Evolutionary conservation across 2,113 vertebrate genomes (phyloP), one percentile per base, ranked within the genome.

Genomic region (Labeo rohita): DNA sequence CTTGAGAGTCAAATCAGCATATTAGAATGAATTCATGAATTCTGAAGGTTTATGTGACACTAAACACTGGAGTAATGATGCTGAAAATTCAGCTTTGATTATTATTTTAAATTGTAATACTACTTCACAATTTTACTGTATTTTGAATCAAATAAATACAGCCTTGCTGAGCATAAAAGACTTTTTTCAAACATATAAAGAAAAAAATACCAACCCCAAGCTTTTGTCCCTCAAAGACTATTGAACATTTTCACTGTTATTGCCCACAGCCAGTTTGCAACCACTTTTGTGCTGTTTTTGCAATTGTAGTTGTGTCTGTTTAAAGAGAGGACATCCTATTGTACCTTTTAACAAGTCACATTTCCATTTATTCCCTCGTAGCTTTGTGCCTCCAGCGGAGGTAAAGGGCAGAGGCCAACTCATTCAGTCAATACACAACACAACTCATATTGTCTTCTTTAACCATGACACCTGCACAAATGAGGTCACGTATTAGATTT

Each of bases 291-390:
- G 47, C 47, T 50, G 47, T 36, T 52, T 77, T 56, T 70, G 74
- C 7, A 9, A 6, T 52, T 52, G 47, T 77, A 34, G 18, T 72
- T 9, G 18, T 73, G 43, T 43, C 11, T 39, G 50, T 56, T 21
- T 78, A 21, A 78, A 78, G 75, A 78, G 50, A 39, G 15, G 0
- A 59, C 76, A 34, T 59, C 76, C 52, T 56, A 79, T 79, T 79
- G 50, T 59, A n/a, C 4, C 34, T 59, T 56, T 54, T 52, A 54
- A 54, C 15, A 9, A 9, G 23, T 80, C 54, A 63, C 39, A 15
- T 45, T 80, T 43, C 21, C 36, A 45, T 43, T 61, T 63, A 80
- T 45, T 80, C 56, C 16, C 36, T 80, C 7, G 13, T 43, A 80
- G 39, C 36, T 12, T 43, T 80, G 54, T 6, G 11, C 56, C 54